These are phyloP conservation scores for Galemys pyrenaicus DNA, from an alignment of 2,113 vertebrate genomes.

Conservation along the genomic window DNA sequence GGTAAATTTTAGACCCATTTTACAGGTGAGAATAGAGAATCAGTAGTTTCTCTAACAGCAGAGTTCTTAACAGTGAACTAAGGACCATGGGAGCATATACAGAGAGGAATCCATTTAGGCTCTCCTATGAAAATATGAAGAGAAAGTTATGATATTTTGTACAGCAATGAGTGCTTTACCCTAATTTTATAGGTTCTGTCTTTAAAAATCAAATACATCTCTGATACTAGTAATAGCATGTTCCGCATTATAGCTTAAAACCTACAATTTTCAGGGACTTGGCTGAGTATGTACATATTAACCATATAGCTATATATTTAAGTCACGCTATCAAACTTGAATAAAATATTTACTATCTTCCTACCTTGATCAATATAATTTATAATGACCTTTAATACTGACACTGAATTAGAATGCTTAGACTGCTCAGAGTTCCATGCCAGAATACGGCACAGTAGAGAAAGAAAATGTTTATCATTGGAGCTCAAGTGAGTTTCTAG, in stretches of 20 bases:
- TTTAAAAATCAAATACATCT: background rate
- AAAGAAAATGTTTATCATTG: background rate
- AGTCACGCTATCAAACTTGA: background rate
- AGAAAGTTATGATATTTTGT: background rate
- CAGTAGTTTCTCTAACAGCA: background rate
- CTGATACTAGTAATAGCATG: background rate
- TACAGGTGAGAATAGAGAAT: background rate
- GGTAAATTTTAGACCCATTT: background rate
- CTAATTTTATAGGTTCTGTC: background rate
- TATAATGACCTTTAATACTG: background rate
- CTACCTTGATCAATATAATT: background rate
- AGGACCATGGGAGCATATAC: background rate
- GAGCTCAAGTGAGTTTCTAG: too few species aligned
- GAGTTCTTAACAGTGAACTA: background rate
- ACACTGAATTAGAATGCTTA: background rate
- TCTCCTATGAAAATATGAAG: background rate
- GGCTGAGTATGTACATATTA: background rate
- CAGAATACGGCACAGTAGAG: background rate
- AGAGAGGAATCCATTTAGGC: background rate
- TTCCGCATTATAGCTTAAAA: too few species aligned
- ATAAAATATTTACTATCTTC: background rate
- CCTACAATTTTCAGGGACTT: background rate
- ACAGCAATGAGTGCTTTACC: background rate
- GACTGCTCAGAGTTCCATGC: background rate
- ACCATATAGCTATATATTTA: background rate